Evolutionary conservation across 1,140 invertebrate species (phyloP), one percentile per base, ranked within the genome.

Genomic region (Cydia fagiglandana): DNA sequence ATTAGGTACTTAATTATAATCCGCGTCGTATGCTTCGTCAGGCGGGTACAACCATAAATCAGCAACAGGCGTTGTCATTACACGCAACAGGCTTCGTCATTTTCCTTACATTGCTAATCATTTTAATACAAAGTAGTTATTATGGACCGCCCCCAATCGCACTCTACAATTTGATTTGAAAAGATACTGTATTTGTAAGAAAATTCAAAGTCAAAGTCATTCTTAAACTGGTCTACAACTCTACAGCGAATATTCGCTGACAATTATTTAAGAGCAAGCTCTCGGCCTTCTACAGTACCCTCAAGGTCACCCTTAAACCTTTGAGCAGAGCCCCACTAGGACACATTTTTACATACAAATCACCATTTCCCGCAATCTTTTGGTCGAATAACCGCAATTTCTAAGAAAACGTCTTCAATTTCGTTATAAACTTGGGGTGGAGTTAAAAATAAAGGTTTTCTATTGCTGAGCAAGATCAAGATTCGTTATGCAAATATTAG

Each of bases 291-390:
- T 68, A 13, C 20, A 70, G 66, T 70, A 20, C 66, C 30, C 66
- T 70, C 66, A 70, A 70, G 66, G 66, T 38, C 66, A 15, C 34
- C 66, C 34, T 68, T 17, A 70, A 70, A 70, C 66, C 66, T 70
- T 70, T 70, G 66, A 70, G 34, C 66, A 45, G n/a, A 20, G 30
- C 66, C n/a, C 24, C 30, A 34, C 30, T 4, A 53, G 50, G 50
- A 17, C 15, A 17, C 50, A 41, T 17, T 70, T 70, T 70, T 70
- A 45, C 66, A 70, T 70, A 70, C 34, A 70, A 68, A 68, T 13
- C 10, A 61, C 56, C 56, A 24, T 7, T 61, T 61, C 56, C 56
- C 56, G 56, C 17, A 61, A 61, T 61, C 56, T 61, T 61, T 61
- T 61, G 56, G 56, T 61, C n/a, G 56, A 61, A 24, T 61, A 61